These are phyloP conservation scores for Siphamia tubifer DNA, from an alignment of 2,113 vertebrate species.

Conservation along the genomic window DNA sequence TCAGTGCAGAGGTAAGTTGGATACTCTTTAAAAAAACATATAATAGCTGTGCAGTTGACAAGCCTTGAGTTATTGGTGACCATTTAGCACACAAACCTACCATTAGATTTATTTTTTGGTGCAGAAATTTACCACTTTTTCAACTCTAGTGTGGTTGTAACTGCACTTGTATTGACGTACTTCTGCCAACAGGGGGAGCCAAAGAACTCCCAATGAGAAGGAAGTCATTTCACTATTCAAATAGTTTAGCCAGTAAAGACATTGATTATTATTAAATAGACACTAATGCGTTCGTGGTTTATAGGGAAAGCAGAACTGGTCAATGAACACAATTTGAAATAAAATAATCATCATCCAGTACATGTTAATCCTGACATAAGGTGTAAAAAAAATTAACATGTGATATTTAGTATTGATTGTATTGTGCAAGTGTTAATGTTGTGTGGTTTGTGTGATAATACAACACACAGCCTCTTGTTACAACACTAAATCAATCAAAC, in stretches of 20 bases:
- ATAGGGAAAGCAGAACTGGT: not conserved
- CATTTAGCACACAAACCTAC: too few relatives aligned
- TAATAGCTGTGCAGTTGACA: too few relatives aligned
- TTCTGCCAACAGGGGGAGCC: slow-evolving; percentile 21
- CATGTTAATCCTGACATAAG: not conserved
- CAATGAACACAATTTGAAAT: not conserved
- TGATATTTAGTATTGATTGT: slow-evolving; percentile 1
- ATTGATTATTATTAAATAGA: slow-evolving; percentile 5
- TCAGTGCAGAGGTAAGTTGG: too few relatives aligned
- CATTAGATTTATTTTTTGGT: too few relatives aligned
- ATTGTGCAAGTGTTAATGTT: not conserved
- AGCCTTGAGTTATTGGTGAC: too few relatives aligned
- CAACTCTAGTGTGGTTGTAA: too few relatives aligned
- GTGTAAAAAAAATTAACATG: not conserved
- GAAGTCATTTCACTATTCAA: not conserved
- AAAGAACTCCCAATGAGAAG: not conserved
- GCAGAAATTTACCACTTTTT: too few relatives aligned
- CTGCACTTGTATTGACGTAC: not conserved
- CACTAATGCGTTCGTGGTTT: not conserved
- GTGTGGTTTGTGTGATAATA: not conserved
- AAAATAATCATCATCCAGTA: slow-evolving; percentile 25
- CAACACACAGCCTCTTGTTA: not conserved
- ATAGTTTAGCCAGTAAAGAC: not conserved
- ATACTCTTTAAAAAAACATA: too few relatives aligned
- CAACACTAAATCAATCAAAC: not conserved